Base-by-base conservation (phyloP, 1,140 invertebrate genomes). In the Zaprionus davidi region DNA sequence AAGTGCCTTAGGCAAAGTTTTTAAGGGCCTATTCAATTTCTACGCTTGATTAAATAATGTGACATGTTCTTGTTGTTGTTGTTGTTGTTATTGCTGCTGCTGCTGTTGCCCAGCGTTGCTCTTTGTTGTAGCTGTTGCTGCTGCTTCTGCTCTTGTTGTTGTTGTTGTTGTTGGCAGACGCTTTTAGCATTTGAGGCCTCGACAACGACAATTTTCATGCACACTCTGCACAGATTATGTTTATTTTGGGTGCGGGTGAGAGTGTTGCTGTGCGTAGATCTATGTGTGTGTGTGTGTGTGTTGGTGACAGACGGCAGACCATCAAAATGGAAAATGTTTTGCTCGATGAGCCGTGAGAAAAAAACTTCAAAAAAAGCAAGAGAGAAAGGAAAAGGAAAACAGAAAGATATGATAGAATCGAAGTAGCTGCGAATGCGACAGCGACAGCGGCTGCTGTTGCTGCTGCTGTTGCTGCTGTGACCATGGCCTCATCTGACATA, bases 11-110 rank as follows among this genome's bases (percentile, higher is more conserved):
- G 81, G 85, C 85, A 90, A 90, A 90, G 83, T 83, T 90, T 90
- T 90, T 85, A 90, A 90, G 85, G 82, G 86, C 85, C 85, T 90
- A 90, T 90, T 90, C 85, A 90, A 90, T 90, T 90, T 90, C 85
- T 82, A 75, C 85, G 85, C 85, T 90, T 90, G 85, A 90, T 90
- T 90, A 90, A 90, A 90, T 90, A 90, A 90, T 90, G 85, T 90
- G 85, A 72, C 81, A 90, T 70, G 80, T 83, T 87, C 78, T 81
- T 82, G 55, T 75, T 75, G 69, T 20, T 53, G 34, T 20, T 53
- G 34, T 59, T 55, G 56, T 34, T 34, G 3, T 11, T 69, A 65
- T 38, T 44, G 72, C 57, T 69, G 76, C 53, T 44, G 72, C 57
- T 17, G 67, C 46, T 55, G 15, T 17, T 36, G 34, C 44, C n/a